phyloP scores from a whole-genome alignment of 2,113 vertebrate genomes.

The Zootoca vivipara region DNA sequence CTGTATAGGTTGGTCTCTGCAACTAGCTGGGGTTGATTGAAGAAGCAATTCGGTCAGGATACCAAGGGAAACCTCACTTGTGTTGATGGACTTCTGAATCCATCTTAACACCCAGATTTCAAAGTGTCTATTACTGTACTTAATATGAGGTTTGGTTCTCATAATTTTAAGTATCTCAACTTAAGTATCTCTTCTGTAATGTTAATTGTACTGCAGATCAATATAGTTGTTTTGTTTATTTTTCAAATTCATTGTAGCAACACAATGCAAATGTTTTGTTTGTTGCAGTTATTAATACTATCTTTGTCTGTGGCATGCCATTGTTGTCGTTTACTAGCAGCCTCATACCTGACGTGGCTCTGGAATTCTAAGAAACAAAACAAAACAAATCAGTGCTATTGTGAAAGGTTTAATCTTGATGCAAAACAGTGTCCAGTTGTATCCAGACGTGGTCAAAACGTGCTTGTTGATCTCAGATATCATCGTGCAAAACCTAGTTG shows the following conservation, averaged over 20 bases:
- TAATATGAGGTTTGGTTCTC: background rate
- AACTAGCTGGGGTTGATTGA: no score
- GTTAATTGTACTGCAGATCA: background rate
- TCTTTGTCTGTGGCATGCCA: background rate
- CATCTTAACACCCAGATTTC: background rate
- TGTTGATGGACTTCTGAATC: background rate
- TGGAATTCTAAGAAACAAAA: no score
- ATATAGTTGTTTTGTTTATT: background rate
- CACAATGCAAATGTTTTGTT: background rate
- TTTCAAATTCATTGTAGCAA: background rate
- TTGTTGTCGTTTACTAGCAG: background rate
- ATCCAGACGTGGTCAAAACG: no score
- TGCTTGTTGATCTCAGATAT: no score
- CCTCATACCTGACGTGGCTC: no score
- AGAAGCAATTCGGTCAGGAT: no score
- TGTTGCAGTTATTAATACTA: background rate
- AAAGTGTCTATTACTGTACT: background rate
- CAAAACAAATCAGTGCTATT: no score
- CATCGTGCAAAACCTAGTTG: no score
- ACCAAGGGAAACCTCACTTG: background rate
- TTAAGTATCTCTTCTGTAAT: background rate
- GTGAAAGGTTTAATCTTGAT: no score
- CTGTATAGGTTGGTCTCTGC: no score
- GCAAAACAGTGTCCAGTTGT: no score
- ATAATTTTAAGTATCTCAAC: background rate